Evolutionary conservation across 1,140 invertebrate genomes (phyloP).

Genomic region (Spodoptera litura): DNA sequence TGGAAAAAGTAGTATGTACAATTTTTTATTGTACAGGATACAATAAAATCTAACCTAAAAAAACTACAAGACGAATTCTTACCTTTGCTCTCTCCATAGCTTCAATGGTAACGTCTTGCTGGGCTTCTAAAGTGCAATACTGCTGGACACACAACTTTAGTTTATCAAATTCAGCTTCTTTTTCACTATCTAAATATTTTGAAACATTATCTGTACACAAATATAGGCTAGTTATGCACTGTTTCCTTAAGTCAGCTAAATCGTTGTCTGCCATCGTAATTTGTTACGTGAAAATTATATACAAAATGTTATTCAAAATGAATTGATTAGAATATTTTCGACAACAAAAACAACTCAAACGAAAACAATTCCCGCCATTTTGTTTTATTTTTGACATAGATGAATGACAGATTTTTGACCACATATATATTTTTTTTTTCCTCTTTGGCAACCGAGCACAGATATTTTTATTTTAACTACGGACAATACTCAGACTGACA

Average conservation of each 20-base stretch:
- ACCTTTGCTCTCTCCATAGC: slow-evolving; percentile 70
- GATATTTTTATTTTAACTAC: background rate
- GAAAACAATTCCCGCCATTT: slow-evolving; percentile 36
- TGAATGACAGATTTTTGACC: too few relatives aligned
- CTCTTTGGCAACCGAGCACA: background rate
- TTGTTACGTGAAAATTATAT: background rate
- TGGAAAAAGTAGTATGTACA: too few relatives aligned
- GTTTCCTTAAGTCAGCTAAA: slow-evolving; percentile 67
- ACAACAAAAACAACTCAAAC: background rate
- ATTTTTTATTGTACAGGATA: too few relatives aligned
- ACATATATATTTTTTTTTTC: too few relatives aligned
- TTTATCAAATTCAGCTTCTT: slow-evolving; percentile 64
- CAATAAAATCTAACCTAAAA: background rate
- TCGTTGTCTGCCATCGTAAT: slow-evolving; percentile 66
- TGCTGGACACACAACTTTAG: slow-evolving; percentile 64
- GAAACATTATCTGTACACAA: slow-evolving; percentile 71
- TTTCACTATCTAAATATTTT: slow-evolving; percentile 71
- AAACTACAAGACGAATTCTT: background rate
- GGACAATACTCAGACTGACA: too few relatives aligned
- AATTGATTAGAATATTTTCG: background rate
- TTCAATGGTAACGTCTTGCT: slow-evolving; percentile 66
- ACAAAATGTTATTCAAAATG: background rate
- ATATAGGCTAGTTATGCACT: slow-evolving; percentile 71
- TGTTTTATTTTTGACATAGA: slow-evolving; percentile 11
- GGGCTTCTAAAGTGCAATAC: slow-evolving; percentile 70